phyloP scores from a whole-genome alignment of 2,113 vertebrate genomes.

The Periophthalmodon schlosseri region DNA sequence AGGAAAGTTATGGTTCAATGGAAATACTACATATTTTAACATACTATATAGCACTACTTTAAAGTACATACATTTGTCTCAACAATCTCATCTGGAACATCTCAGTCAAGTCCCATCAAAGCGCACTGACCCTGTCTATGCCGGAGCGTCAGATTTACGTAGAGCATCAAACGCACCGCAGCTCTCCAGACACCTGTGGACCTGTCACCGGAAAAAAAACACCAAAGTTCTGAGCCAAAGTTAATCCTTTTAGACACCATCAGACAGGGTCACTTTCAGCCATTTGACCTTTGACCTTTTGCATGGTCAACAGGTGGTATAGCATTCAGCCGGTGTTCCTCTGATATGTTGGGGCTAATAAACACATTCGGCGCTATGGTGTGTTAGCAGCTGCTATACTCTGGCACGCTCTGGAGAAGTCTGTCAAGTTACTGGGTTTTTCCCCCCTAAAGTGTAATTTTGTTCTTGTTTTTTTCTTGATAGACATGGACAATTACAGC shows the following conservation, averaged over 20 bases:
- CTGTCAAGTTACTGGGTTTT: constrained; percentile 64
- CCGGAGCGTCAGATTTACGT: constrained; percentile 61
- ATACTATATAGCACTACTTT: neutral
- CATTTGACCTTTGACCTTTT: constrained; percentile 27
- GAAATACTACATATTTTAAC: neutral
- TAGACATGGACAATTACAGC: constrained; percentile 51
- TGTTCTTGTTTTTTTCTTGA: constrained; percentile 50
- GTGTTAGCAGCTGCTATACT: constrained; percentile 61
- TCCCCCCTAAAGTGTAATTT: constrained; percentile 47
- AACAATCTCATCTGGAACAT: constrained; percentile 10
- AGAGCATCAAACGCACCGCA: constrained; percentile 56
- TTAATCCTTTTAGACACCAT: constrained; percentile 56
- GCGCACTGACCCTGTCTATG: constrained; percentile 12
- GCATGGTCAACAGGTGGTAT: constrained; percentile 55
- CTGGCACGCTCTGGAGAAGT: constrained; percentile 37
- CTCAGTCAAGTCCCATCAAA: constrained; percentile 27
- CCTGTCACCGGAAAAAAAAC: constrained; percentile 43
- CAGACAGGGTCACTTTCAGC: constrained; percentile 52
- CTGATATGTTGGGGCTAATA: constrained; percentile 48
- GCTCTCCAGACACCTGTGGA: constrained; percentile 61
- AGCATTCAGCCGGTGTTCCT: constrained; percentile 36
- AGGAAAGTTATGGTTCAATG: neutral
- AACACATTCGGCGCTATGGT: constrained; percentile 54
- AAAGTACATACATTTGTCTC: neutral
- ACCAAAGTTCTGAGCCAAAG: constrained; percentile 56